phyloP scores from a whole-genome alignment of 2,797 vertebrate genomes.

The Menidia menidia region DNA sequence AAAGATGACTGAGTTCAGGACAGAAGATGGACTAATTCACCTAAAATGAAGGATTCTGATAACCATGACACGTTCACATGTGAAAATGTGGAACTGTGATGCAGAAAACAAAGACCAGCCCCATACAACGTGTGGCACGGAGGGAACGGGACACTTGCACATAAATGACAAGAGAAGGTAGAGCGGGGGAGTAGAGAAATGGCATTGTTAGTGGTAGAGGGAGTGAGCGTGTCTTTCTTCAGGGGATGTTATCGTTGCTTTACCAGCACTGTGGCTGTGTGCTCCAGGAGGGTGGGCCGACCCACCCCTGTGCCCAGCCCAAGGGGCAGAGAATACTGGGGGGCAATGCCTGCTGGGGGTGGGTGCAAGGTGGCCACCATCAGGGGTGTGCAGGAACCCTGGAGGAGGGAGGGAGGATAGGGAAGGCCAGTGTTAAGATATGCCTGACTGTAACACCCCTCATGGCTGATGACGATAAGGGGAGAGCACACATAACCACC shows the following conservation, averaged over 20 bases:
- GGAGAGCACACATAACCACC: slow-evolving; percentile 29
- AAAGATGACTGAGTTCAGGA: slow-evolving; percentile 5
- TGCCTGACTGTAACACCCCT: slow-evolving; percentile 39
- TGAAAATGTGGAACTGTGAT: slow-evolving; percentile 18
- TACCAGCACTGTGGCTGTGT: slow-evolving; percentile 99
- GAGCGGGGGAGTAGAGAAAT: slow-evolving; percentile 45
- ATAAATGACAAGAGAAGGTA: slow-evolving; percentile 31
- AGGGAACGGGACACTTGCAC: slow-evolving; percentile 34
- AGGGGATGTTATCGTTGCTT: slow-evolving; percentile 73
- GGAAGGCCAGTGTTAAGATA: slow-evolving; percentile 70
- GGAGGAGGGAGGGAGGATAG: slow-evolving; percentile 88
- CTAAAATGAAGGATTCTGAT: slow-evolving; percentile 27
- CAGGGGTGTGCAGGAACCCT: slow-evolving; percentile 99
- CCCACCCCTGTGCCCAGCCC: slow-evolving; percentile 95
- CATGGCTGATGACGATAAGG: slow-evolving; percentile 26
- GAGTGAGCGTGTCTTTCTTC: slow-evolving; percentile 53
- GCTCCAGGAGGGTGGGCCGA: slow-evolving; percentile 97
- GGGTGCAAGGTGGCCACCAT: slow-evolving; percentile 99
- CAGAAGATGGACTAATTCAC: background rate
- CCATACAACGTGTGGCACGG: slow-evolving; percentile 21
- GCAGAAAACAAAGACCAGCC: slow-evolving; percentile 21
- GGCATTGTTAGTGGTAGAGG: slow-evolving; percentile 61
- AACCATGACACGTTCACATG: slow-evolving; percentile 19
- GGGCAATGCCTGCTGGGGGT: slow-evolving; percentile 94
- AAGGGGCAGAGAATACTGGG: slow-evolving; percentile 98